phyloP scores from a whole-genome alignment of 2,888 invertebrate species.

The Monochamus alternatus region DNA sequence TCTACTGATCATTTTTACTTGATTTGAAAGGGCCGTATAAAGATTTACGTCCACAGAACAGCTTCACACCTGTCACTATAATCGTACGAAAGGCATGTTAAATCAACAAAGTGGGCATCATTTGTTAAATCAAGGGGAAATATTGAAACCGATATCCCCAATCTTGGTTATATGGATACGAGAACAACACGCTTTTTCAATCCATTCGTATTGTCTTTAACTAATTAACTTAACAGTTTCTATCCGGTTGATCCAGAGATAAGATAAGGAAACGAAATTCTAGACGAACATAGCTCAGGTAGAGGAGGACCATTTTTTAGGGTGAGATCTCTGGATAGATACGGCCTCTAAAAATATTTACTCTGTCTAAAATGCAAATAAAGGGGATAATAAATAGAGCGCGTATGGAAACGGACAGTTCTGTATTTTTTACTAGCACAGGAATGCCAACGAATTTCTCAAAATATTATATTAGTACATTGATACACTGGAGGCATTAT shows the following conservation, averaged over 20 bases:
- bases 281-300: conserved; percentile 44
- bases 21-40: too few relatives aligned
- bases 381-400: conserved; percentile 8
- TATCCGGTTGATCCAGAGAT: conserved; percentile 18
- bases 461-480: background rate
- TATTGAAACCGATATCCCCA: background rate
- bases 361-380: conserved; percentile 27
- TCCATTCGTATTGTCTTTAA: conserved; percentile 9
- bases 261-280: conserved; percentile 43
- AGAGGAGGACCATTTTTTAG: conserved; percentile 46
- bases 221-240: conserved; percentile 34
- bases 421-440: background rate
- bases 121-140: background rate
- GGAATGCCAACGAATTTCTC: background rate
- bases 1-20: too few relatives aligned
- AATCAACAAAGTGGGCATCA: too few relatives aligned
- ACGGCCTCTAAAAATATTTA: conserved; percentile 37
- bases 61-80: too few relatives aligned
- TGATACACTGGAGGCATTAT: too few relatives aligned
- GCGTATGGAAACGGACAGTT: background rate
- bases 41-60: too few relatives aligned
- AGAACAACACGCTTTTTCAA: conserved; percentile 13
- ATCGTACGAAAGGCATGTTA: too few relatives aligned
- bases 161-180: background rate
- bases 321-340: conserved; percentile 40